phyloP scores from a whole-genome alignment of 2,797 vertebrate genomes.

The Epinephelus awoara region DNA sequence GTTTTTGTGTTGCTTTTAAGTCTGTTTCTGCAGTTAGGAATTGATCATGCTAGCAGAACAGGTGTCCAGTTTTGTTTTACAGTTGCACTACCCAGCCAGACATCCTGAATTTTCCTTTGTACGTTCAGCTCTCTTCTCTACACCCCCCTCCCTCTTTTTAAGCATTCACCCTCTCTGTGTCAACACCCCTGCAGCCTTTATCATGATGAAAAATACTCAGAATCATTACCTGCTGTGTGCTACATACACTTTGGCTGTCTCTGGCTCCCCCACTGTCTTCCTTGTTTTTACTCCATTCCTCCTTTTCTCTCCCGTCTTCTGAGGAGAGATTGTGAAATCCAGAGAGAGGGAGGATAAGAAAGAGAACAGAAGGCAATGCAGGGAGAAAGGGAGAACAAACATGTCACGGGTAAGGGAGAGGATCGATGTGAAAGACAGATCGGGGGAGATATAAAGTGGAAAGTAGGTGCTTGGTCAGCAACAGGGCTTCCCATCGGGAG shows the following conservation, averaged over 20 bases:
- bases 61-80: conserved; percentile 44
- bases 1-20: conserved; percentile 19
- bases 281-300: conserved; percentile 18
- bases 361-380: conserved; percentile 37
- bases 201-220: conserved; percentile 54
- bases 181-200: conserved; percentile 46
- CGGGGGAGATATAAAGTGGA: conserved; percentile 55
- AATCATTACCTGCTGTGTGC: conserved; percentile 63
- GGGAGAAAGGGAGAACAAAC: conserved; percentile 62
- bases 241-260: conserved; percentile 32
- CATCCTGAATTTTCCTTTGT: conserved; percentile 23
- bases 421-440: conserved; percentile 75
- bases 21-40: conserved; percentile 11
- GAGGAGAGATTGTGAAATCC: conserved; percentile 24
- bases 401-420: conserved; percentile 44
- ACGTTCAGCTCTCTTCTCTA: conserved; percentile 3
- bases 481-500: conserved; percentile 43
- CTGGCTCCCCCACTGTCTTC: conserved; percentile 17
- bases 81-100: conserved; percentile 11
- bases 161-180: conserved; percentile 29
- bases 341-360: conserved; percentile 22
- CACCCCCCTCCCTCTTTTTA: conserved; percentile 11
- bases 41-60: conserved; percentile 20
- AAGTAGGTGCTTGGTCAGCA: conserved; percentile 74
- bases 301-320: conserved; percentile 18